Conservation (phyloP, 53 echinoderm and acorn worm species). For the Crossaster papposus region DNA sequence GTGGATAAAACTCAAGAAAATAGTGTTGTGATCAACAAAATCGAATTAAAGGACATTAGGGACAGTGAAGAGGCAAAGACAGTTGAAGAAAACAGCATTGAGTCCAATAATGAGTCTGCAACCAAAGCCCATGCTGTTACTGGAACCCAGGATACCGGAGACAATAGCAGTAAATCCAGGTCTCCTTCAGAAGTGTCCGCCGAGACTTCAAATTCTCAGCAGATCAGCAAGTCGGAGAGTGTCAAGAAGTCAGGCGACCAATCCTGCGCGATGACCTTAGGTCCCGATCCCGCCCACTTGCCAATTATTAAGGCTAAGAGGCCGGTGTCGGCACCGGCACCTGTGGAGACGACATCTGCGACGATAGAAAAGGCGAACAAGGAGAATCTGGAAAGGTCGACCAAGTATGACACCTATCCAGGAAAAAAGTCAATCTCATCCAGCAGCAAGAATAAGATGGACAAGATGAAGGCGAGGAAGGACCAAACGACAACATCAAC, state of each 20-base stretch:
- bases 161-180: not conserved
- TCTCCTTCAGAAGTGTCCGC: not conserved
- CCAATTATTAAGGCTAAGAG: constrained; percentile 51
- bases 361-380: constrained; percentile 59
- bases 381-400: constrained; percentile 64
- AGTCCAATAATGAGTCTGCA: not conserved
- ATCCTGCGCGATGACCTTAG: not conserved
- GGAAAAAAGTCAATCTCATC: constrained; percentile 38
- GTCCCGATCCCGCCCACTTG: constrained; percentile 38
- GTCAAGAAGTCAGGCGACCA: constrained; percentile 17
- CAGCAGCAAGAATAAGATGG: constrained; percentile 67
- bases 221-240: not conserved
- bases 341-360: constrained; percentile 34
- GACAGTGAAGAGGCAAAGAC: constrained; percentile 17
- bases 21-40: not conserved
- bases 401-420: constrained; percentile 15
- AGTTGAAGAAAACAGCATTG: not conserved
- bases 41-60: not conserved
- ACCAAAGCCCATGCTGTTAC: not conserved
- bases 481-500: not conserved
- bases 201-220: constrained; percentile 10
- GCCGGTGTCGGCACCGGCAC: constrained; percentile 26
- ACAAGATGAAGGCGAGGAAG: constrained; percentile 63
- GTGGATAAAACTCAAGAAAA: not conserved
- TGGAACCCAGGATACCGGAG: not conserved